Evolutionary conservation across 1,140 invertebrate genomes (phyloP).

Genomic region (Lasioglossum albipes): DNA sequence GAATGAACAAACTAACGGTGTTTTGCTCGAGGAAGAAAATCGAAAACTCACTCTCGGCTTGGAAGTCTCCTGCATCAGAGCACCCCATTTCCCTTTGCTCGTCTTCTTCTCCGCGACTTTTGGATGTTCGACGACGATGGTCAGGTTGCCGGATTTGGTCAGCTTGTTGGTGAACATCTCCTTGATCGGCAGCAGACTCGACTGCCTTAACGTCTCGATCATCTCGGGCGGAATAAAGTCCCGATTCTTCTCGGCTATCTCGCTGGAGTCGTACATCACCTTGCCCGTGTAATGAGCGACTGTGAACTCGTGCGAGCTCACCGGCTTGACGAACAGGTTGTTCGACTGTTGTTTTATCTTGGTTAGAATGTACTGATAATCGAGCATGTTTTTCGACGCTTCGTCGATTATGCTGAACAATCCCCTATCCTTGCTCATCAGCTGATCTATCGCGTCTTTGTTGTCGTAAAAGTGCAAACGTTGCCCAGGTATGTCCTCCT

Average conservation of each 20-base stretch:
- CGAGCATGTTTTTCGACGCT: constrained; percentile 86
- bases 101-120: constrained; percentile 72
- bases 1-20: too few relatives aligned
- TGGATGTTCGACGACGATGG: constrained; percentile 67
- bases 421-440: constrained; percentile 91
- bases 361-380: constrained; percentile 83
- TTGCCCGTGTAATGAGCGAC: constrained; percentile 92
- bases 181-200: constrained; percentile 86
- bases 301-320: constrained; percentile 86
- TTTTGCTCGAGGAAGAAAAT: background rate
- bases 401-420: constrained; percentile 94
- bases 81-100: constrained; percentile 77
- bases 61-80: constrained; percentile 81
- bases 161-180: constrained; percentile 91
- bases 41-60: constrained; percentile 72
- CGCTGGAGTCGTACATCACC: constrained; percentile 88
- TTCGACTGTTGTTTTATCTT: constrained; percentile 63
- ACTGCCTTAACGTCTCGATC: constrained; percentile 89
- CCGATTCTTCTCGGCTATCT: constrained; percentile 92
- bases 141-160: constrained; percentile 91
- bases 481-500: constrained; percentile 89
- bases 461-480: constrained; percentile 92
- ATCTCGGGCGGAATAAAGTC: constrained; percentile 94
- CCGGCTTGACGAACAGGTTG: constrained; percentile 82
- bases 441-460: constrained; percentile 90